These are phyloP conservation scores for Drosophila orena DNA, from an alignment of 1,140 invertebrate species.

Conservation along the genomic window DNA sequence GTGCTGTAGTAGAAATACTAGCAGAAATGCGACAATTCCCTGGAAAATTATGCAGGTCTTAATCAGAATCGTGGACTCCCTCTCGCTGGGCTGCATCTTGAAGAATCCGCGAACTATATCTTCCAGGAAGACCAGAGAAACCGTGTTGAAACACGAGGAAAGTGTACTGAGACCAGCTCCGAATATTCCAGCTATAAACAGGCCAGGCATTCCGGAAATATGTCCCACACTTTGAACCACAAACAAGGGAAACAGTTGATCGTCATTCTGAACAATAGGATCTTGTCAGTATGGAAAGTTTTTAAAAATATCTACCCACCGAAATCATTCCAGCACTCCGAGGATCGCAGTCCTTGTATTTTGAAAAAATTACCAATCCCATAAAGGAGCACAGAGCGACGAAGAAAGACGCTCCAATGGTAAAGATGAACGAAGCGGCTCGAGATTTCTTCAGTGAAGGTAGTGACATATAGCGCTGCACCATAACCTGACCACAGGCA, in stretches of 20 bases:
- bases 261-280: slow-evolving; percentile 85
- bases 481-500: slow-evolving; percentile 94
- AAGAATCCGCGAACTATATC: slow-evolving; percentile 91
- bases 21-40: slow-evolving; percentile 87
- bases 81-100: slow-evolving; percentile 87
- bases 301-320: slow-evolving; percentile 19
- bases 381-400: slow-evolving; percentile 87
- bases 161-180: slow-evolving; percentile 91
- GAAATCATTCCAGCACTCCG: slow-evolving; percentile 86
- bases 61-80: slow-evolving; percentile 87
- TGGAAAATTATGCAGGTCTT: slow-evolving; percentile 88
- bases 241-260: slow-evolving; percentile 90
- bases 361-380: slow-evolving; percentile 90
- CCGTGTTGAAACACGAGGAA: slow-evolving; percentile 92
- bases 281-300: not conserved
- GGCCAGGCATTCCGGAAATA: slow-evolving; percentile 90
- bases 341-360: slow-evolving; percentile 91
- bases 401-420: slow-evolving; percentile 85
- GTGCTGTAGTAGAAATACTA: slow-evolving; percentile 87
- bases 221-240: slow-evolving; percentile 88
- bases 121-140: slow-evolving; percentile 91
- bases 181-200: slow-evolving; percentile 92
- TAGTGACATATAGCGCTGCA: slow-evolving; percentile 93
- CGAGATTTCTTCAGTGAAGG: slow-evolving; percentile 88
- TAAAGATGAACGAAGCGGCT: slow-evolving; percentile 88